Evolutionary conservation across 2,113 vertebrate species (phyloP).

Genomic region (Ia io): DNA sequence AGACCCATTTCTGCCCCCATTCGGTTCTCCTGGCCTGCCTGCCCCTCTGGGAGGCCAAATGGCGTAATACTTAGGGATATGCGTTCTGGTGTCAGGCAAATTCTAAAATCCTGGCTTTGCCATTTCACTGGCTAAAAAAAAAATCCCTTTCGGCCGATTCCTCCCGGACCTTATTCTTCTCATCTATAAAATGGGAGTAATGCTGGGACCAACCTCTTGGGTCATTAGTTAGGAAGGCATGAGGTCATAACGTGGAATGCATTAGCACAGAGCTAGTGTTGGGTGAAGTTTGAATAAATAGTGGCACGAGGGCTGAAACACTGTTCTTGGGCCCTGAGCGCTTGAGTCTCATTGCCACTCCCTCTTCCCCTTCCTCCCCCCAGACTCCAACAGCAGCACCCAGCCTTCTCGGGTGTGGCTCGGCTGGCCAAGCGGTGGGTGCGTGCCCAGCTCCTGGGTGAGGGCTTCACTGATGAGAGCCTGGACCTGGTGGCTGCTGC

Average conservation of each 20-base stretch:
- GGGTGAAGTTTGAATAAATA: background rate
- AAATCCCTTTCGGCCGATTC: background rate
- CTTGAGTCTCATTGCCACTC: background rate
- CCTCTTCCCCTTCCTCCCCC: background rate
- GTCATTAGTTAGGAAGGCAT: background rate
- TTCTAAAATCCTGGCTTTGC: background rate
- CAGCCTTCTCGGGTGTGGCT: conserved; percentile 88
- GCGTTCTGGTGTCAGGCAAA: background rate
- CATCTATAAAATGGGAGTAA: background rate
- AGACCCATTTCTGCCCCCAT: background rate
- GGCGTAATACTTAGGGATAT: background rate
- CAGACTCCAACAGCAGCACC: conserved; percentile 95
- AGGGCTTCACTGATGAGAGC: conserved; percentile 88
- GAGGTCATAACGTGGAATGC: background rate
- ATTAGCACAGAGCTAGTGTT: background rate
- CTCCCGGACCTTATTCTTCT: background rate
- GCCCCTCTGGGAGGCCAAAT: background rate
- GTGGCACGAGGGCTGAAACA: background rate
- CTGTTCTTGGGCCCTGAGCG: background rate
- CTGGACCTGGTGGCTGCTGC: conserved; percentile 92
- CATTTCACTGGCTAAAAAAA: background rate
- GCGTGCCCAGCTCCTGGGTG: conserved; percentile 89
- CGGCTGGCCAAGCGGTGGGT: conserved; percentile 96
- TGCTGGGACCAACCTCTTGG: background rate
- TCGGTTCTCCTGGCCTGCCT: background rate